Base-by-base conservation (phyloP, 2,888 invertebrate genomes). In the Aleiodes leptofemur region DNA sequence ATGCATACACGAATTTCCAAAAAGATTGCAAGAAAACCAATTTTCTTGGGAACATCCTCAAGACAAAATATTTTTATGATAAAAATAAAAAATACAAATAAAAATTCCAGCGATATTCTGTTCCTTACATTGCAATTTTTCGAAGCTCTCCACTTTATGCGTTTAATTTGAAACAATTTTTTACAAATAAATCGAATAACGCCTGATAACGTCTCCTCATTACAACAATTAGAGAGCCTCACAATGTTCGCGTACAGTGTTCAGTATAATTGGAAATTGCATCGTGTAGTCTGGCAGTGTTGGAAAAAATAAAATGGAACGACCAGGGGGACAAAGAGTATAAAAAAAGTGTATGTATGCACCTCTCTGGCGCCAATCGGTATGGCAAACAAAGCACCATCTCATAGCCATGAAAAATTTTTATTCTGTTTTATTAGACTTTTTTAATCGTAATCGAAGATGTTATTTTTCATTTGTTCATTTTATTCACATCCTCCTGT, bases 181-280 rank as follows among this genome's bases (percentile, higher is more conserved):
- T 16, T 6, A 23, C 16, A 48, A 43, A 29, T 43, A 56, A 71
- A 71, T 43, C 23, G 16, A 71, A 71, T 71, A 43, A 48, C 71
- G 34, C 61, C 31, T 34, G 38, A 61, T 61, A 61, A 61, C 29
- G 38, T 16, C 34, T 31, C 48, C 61, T 72, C 59, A 61, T 72
- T 72, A 50, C 64, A 64, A 64, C 59, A 72, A 72, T 72, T 72
- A 72, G 61, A 51, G 64, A 64, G 16, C 48, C 43, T 64, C 64
- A 64, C 64, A 38, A 48, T 64, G 64, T 43, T 14, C 38, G 3
- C 61, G 61, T 61, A 59, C 50, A 61, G 31, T 72, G 57, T 59
- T 16, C 29, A 61, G 72, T 66, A 68, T 81, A 79, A 80, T 81
- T 76, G 80, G 76, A 81, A 78, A 81, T 81, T 78, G 74, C 74